Evolutionary conservation across 1,140 invertebrate genomes (phyloP).

Genomic region (Psix sp.): DNA sequence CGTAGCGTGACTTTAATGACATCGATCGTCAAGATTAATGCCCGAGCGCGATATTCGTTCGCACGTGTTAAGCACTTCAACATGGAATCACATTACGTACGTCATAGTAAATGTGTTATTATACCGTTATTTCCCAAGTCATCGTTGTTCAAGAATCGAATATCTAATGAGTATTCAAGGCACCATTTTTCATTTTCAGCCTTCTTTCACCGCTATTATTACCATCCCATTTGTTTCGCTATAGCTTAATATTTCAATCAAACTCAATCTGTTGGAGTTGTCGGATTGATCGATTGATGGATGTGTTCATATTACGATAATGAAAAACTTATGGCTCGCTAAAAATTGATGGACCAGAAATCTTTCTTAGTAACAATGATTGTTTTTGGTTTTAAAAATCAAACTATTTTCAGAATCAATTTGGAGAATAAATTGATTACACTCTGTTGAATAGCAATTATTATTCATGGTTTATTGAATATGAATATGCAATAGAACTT

Average conservation of each 20-base stretch:
- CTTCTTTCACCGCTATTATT: slow-evolving; percentile 1
- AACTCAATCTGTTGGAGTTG: background rate
- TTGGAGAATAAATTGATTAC: too few relatives aligned
- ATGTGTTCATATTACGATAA: slow-evolving; percentile 6
- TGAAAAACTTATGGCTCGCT: too few relatives aligned
- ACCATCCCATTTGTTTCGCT: slow-evolving; percentile 5
- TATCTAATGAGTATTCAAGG: slow-evolving; percentile 13
- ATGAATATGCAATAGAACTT: too few relatives aligned
- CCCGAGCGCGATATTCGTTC: slow-evolving; percentile 27
- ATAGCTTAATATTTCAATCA: background rate
- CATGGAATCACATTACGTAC: slow-evolving; percentile 38
- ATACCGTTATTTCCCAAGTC: slow-evolving; percentile 40
- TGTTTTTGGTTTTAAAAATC: too few relatives aligned
- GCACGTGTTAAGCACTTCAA: slow-evolving; percentile 34
- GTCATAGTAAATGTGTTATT: slow-evolving; percentile 33
- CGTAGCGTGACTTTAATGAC: slow-evolving; percentile 54
- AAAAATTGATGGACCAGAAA: too few relatives aligned
- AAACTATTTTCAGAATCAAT: too few relatives aligned
- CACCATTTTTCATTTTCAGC: slow-evolving; percentile 9
- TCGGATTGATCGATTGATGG: slow-evolving; percentile 10
- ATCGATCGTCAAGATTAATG: slow-evolving; percentile 52
- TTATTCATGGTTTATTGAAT: too few relatives aligned
- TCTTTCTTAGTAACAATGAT: too few relatives aligned
- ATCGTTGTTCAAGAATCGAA: slow-evolving; percentile 29
- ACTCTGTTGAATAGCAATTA: too few relatives aligned